Base-by-base conservation (phyloP, 2,113 vertebrate genomes). In the Hypanus sabinus region DNA sequence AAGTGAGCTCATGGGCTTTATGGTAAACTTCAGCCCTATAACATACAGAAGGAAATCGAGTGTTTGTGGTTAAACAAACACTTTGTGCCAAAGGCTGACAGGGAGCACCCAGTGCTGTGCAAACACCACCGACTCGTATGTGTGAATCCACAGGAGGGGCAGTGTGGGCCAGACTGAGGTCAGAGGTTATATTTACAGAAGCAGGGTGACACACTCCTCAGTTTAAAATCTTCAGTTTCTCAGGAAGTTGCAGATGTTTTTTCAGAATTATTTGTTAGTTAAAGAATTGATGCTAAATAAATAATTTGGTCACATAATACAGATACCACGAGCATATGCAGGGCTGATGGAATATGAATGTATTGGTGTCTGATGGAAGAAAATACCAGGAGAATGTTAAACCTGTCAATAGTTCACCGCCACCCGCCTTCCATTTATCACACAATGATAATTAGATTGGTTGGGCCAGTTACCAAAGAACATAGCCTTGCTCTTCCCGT, bases 111-210 rank as follows among this genome's bases (percentile, higher is more conserved):
- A 5, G 24, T 88, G 57, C 33, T 65, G n/a, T 65, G 85, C 20
- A 90, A 46, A 90, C 85, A 90, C 85, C 16, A 90, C 60, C 65
- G 33, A 62, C 18, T 16, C n/a, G n/a, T 68, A 62, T 65, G n/a
- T 65, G 33, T 33, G 62, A 65, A 65, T 65, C 85, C 8, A 68
- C 62, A 14, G 30, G 30, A 33, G 60, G 65, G 85, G 33, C 30
- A 68, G 30, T 20, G 30, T 7, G 60, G 85, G 57, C 57, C 60
- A 90, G 60, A 60, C 30, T 10, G 30, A 65, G 85, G 30, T 90
- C 85, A 90, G 57, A 90, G 85, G 57, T 90, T 6, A 14, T 88
- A 62, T 90, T 90, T 90, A 90, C 60, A 33, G 60, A 65, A 90
- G 12, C 60, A 90, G 27, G n/a, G 30, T 14, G 10, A 22, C 85